These are phyloP conservation scores for Peromyscus nudipes DNA, from an alignment of 2,797 vertebrate genomes.

Conservation along the genomic window DNA sequence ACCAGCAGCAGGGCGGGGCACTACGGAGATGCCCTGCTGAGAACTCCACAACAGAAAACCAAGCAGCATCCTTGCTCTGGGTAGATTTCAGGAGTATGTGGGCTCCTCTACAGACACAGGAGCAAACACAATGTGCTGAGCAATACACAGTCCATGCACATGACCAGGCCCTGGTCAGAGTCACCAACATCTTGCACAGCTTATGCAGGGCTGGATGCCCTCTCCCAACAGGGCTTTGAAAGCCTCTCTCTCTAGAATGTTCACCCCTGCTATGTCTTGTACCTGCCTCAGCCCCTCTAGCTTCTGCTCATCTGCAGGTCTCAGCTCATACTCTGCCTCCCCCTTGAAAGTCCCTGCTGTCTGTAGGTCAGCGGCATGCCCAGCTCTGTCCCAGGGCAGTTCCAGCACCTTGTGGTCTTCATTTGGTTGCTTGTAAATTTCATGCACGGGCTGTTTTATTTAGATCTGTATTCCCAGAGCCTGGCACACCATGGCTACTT, in stretches of 20 bases:
- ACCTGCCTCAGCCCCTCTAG: not conserved
- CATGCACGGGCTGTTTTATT: constrained; percentile 13
- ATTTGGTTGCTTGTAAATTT: not conserved
- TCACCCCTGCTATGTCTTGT: not conserved
- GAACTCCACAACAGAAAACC: constrained; percentile 29
- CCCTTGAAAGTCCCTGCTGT: not conserved
- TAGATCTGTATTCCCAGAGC: not conserved
- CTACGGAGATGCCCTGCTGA: not conserved
- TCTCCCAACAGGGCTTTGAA: not conserved
- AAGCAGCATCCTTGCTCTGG: not conserved
- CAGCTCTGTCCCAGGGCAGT: not conserved
- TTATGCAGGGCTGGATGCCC: not conserved
- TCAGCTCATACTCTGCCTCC: not conserved
- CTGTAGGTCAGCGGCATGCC: not conserved
- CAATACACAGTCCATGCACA: not conserved
- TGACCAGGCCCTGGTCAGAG: not conserved
- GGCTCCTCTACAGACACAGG: not conserved
- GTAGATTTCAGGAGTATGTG: not conserved
- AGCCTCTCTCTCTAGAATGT: not conserved
- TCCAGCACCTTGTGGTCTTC: not conserved
- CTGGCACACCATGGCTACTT: not conserved
- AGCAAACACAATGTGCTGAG: not conserved
- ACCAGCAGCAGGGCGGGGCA: not conserved
- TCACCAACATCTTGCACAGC: not conserved
- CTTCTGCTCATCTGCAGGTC: not conserved